Conservation (phyloP, 2,113 vertebrate genomes). For the Indicator maculatus region DNA sequence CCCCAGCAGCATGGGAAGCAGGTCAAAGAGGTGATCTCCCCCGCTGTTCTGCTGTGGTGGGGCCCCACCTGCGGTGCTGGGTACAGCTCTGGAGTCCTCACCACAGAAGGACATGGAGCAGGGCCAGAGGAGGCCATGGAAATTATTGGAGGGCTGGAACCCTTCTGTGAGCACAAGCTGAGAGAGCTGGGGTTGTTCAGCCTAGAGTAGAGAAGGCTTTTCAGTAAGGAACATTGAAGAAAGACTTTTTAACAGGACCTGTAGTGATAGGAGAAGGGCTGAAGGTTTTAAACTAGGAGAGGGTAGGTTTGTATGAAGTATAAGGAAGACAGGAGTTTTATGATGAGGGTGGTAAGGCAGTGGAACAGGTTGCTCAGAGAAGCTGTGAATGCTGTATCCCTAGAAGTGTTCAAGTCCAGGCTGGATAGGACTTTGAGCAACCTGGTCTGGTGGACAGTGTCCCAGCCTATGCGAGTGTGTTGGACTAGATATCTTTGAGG, state of each 20-base stretch:
- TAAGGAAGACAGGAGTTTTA: not conserved
- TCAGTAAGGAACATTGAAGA: not conserved
- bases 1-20: not conserved
- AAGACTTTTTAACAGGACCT: not conserved
- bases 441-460: not conserved
- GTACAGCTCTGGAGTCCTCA: not conserved
- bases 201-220: not conserved
- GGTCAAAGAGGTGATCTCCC: not conserved
- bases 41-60: not conserved
- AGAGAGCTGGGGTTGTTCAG: not conserved
- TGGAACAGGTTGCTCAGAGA: not conserved
- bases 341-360: not conserved
- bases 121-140: not conserved
- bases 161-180: not conserved
- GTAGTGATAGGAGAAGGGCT: not conserved
- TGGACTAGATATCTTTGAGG: not conserved
- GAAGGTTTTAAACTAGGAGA: not conserved
- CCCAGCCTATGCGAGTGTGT: not conserved
- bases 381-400: not conserved
- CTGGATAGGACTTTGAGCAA: not conserved
- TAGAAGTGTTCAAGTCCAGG: not conserved
- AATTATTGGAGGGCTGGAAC: not conserved
- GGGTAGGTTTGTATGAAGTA: not conserved
- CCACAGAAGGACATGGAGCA: fast-evolving
- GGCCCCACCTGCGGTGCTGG: not conserved